These are phyloP conservation scores for Centropristis striata DNA, from an alignment of 2,113 vertebrate species.

Conservation along the genomic window DNA sequence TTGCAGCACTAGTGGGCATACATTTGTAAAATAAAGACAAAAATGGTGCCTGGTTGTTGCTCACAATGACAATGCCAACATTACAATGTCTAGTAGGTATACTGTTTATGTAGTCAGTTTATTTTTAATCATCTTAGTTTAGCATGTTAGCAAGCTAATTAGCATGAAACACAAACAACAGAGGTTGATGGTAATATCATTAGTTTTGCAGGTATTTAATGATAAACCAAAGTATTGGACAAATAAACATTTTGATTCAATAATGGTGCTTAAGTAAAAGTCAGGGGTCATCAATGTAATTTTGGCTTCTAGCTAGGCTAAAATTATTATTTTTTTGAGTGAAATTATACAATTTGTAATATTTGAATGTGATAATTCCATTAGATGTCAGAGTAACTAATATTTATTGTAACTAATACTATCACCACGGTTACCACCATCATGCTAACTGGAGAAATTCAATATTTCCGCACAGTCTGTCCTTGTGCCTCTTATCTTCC, in stretches of 20 bases:
- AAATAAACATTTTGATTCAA: too few species aligned
- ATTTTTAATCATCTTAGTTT: neutral
- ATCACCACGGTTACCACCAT: neutral
- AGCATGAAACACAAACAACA: too few species aligned
- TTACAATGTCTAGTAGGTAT: neutral
- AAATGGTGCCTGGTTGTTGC: neutral
- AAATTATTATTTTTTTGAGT: too few species aligned
- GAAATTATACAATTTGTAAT: too few species aligned
- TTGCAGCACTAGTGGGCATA: neutral
- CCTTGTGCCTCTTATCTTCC: conserved; percentile 55
- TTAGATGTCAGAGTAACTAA: too few species aligned
- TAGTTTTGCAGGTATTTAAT: too few species aligned
- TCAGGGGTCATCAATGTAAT: neutral
- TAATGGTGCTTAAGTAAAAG: neutral
- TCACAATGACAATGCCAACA: neutral
- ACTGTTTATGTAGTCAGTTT: neutral
- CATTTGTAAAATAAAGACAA: neutral
- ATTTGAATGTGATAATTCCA: too few species aligned
- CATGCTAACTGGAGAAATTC: conserved; percentile 6
- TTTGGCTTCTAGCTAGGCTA: too few species aligned
- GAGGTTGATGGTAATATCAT: too few species aligned
- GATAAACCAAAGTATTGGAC: too few species aligned
- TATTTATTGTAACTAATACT: neutral
- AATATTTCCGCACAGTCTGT: conserved; percentile 29
- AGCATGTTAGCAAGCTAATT: neutral